phyloP scores from a whole-genome alignment of 2,797 vertebrate species.

The Micromesistius poutassou region DNA sequence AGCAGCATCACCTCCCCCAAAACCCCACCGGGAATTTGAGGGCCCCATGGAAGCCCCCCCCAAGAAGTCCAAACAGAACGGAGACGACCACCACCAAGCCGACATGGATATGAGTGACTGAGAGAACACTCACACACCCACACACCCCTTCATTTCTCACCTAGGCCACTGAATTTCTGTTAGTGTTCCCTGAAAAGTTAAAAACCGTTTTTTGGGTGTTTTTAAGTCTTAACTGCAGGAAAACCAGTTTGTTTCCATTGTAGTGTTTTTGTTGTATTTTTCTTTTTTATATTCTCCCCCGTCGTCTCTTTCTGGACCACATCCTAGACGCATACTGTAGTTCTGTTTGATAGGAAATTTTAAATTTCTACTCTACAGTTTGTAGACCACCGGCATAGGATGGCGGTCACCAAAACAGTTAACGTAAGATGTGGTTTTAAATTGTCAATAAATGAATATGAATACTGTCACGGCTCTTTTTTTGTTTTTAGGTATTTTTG shows the following conservation, averaged over 20 bases:
- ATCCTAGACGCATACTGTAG: slow-evolving; percentile 19
- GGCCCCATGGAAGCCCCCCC: slow-evolving; percentile 65
- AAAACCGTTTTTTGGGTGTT: slow-evolving; percentile 5
- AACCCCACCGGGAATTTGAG: slow-evolving; percentile 67
- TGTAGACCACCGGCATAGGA: slow-evolving; percentile 26
- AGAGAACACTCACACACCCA: slow-evolving; percentile 30
- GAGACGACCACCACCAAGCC: slow-evolving; percentile 93
- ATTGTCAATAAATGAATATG: slow-evolving; percentile 53
- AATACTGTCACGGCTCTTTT: slow-evolving; percentile 46
- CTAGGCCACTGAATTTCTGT: slow-evolving; percentile 44
- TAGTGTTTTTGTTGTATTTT: slow-evolving; percentile 23
- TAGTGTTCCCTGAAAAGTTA: slow-evolving; percentile 46
- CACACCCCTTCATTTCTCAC: slow-evolving; percentile 59
- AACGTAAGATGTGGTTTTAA: slow-evolving; percentile 52
- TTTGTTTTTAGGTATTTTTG: slow-evolving; percentile 18
- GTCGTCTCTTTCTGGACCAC: slow-evolving; percentile 12
- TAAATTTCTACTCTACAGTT: slow-evolving; percentile 24
- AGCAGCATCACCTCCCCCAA: slow-evolving; percentile 71
- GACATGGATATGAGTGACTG: slow-evolving; percentile 99
- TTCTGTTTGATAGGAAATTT: slow-evolving; percentile 26
- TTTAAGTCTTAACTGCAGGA: slow-evolving; percentile 61
- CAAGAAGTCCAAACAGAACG: slow-evolving; percentile 89
- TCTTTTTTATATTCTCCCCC: slow-evolving; percentile 28
- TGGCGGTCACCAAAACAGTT: slow-evolving; percentile 27
- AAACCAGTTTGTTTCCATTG: neutral